Evolutionary conservation across 92 coral and sea anemone genomes (phyloP), one percentile per base, ranked within the genome.

Genomic region (Parazoanthus atlanticus): DNA sequence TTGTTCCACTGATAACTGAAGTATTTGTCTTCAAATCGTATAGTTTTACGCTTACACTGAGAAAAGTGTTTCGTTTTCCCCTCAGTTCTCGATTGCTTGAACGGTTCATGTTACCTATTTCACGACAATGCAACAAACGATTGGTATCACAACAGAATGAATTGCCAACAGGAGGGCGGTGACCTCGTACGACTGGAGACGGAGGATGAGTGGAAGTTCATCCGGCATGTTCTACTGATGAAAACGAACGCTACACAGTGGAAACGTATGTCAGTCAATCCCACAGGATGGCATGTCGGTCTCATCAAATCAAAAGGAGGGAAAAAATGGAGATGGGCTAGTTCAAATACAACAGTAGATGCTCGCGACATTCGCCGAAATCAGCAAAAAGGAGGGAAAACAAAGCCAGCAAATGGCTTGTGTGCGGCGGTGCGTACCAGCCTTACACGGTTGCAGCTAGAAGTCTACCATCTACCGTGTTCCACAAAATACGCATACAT

Each of bases 71-170:
- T 52, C 19, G 17, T 75, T 36, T 23, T 30, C 12, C 43, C 43
- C 43, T 12, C 31, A 75, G 79, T 75, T 36, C 79, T 75, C n/a
- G 79, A 75, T 75, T 75, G 79, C 79, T 25, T 75, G 21, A 75
- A 75, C n/a, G 17, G 79, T 23, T 75, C 79, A 36, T 75, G 79
- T 6, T 75, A 75, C 79, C 79, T 33, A n/a, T 75, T 75, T 75
- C 79, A 75, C 31, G 79, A 75, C 49, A 75, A 75, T 41, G 31
- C 79, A 75, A 19, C 79, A 38, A 75, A 36, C 12, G 52, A 75
- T 41, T 75, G 79, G 79, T 6, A 75, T 75, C 16, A 75, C 23
- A 75, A 41, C 79, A 36, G 79, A 75, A 75, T 36, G 10, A 38
- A 75, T 6, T 75, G 79, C 26, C 79, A 75, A 33, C 40, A 17